Conservation (phyloP, 2,113 vertebrate species). For the Notiomystis cincta region DNA sequence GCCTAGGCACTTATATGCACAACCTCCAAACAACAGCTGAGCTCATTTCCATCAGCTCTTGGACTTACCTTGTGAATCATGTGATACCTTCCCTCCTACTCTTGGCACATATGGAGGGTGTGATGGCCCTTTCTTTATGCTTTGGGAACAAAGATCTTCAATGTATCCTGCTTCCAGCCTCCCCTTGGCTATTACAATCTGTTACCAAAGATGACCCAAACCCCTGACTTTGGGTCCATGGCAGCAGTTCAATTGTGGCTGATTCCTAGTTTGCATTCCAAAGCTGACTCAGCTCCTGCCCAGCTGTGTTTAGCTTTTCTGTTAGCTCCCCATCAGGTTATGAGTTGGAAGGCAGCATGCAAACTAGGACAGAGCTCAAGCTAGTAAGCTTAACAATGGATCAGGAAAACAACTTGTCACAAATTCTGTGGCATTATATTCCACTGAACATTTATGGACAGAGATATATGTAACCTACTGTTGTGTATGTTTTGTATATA, state of each 20-base stretch:
- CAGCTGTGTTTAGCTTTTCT: neutral
- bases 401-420: neutral
- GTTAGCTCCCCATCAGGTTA: neutral
- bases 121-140: neutral
- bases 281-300: neutral
- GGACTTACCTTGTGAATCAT: neutral
- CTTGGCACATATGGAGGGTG: accelerated
- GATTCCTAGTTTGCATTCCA: neutral
- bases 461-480: neutral
- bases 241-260: neutral
- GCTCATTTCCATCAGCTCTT: neutral
- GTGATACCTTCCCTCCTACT: neutral
- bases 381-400: neutral
- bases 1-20: neutral
- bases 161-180: neutral
- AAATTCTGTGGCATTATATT: neutral
- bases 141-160: neutral
- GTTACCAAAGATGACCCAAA: neutral
- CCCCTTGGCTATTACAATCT: neutral
- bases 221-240: too few relatives aligned
- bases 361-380: neutral
- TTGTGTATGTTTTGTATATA: neutral
- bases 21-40: neutral
- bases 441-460: neutral
- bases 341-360: neutral